Evolutionary conservation across 2,888 invertebrate genomes (phyloP), one percentile per base, ranked within the genome.

Genomic region (Cremastobaeus sp.): DNA sequence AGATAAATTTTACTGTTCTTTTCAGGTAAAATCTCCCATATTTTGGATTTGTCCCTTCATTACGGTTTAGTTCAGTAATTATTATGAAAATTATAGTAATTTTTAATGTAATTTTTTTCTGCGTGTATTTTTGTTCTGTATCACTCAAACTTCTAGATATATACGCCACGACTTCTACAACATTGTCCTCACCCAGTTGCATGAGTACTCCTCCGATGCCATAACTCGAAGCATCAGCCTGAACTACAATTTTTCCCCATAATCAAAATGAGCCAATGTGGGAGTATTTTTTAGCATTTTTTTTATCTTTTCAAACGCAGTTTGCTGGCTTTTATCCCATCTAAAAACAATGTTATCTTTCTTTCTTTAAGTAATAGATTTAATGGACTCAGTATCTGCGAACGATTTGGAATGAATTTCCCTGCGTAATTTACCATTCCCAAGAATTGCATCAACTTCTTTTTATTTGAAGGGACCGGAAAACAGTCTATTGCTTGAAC

Each of bases 361-460:
- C n/a, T n/a, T n/a, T 74, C 76, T 62, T 78, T 79, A 12, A 79
- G 18, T 6, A 81, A 57, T 6, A 47, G 14, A 35, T 79, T 74
- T 6, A 83, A 47, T 0, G 77, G 72, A 18, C 77, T 62, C 3
- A 79, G 69, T 32, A 76, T 54, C 21, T 78, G 75, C 3, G 80
- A 76, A 9, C 77, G 43, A 50, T 82, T 79, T 2, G 77, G 77
- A 6, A 79, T 69, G 17, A 74, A 79, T 70, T 76, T 80, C 5
- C 60, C 71, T 0, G 70, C 60, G 43, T 65, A 81, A 28, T 77
- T 81, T 0, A 81, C 72, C 64, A 76, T 79, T 1, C 78, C 78
- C n/a, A 79, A 43, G 21, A 77, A 80, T 66, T 70, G 76, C 55
- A 74, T 35, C 14, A 82, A 14, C 47, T 77, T 72, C 12, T 32